Base-by-base conservation (phyloP, 2,888 invertebrate genomes). In the Platypus cylindrus region DNA sequence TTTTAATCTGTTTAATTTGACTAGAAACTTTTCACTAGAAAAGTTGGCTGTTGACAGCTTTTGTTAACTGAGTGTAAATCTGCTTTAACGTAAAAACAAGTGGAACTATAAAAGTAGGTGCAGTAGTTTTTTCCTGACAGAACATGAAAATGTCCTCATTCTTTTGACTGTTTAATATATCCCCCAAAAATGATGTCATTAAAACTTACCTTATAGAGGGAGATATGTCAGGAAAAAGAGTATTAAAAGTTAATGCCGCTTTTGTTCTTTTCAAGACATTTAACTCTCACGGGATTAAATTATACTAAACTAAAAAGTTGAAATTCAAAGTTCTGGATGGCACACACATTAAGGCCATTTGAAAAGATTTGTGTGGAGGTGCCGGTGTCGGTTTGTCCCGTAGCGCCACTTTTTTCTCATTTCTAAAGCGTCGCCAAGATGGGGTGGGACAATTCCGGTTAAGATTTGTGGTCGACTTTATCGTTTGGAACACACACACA, bases 381-480 rank as follows among this genome's bases (percentile, higher is more conserved):
- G 43, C 36, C 27, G 28, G 38, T 28, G 34, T n/a, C n/a, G n/a
- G n/a, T n/a, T n/a, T n/a, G n/a, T 38, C 38, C 34, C 41, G 36
- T 42, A 35, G 38, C 33, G 34, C 39, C 34, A 36, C 41, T 33
- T 44, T 39, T 43, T 48, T 49, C 43, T 45, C 34, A n/a, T n/a
- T n/a, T n/a, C 41, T 40, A 38, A 40, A 32, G 41, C 41, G 43
- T 47, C 29, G 37, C 38, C 36, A 33, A 36, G 38, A 38, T 40
- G 43, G 45, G n/a, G n/a, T n/a, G 45, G 46, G 52, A 51, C 51
- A 51, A 55, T 51, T 53, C 49, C n/a, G 45, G 42, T 46, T 46
- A 51, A 58, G 56, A 58, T 59, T 59, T 58, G 58, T 56, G 55
- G 55, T 29, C 38, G 35, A 29, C 34, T 35, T 38, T n/a, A n/a